These are phyloP conservation scores for Apotomis turbidana DNA, from an alignment of 2,888 invertebrate genomes.

Conservation along the genomic window DNA sequence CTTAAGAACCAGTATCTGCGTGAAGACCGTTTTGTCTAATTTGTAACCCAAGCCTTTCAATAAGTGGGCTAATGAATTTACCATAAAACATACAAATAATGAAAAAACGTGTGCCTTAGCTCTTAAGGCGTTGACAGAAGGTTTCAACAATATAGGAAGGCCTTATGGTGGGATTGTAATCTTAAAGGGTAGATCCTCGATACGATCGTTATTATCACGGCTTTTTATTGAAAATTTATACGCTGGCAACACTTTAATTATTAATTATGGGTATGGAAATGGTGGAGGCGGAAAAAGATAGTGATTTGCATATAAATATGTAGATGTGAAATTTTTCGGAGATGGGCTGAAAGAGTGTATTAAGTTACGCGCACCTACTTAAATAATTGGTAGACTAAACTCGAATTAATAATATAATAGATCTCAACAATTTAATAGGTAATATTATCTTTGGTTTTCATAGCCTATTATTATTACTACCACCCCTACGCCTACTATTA, in stretches of 20 bases:
- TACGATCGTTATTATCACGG: constrained; percentile 16
- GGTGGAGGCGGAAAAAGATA: neutral
- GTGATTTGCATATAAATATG: neutral
- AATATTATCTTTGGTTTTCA: too few species aligned
- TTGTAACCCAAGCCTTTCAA: neutral
- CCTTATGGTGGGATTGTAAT: constrained; percentile 4
- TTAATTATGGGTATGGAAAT: constrained; percentile 4
- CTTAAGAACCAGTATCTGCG: too few species aligned
- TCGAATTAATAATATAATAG: too few species aligned
- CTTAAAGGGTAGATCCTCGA: neutral
- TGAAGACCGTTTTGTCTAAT: neutral
- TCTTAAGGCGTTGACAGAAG: neutral
- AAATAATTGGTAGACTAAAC: neutral
- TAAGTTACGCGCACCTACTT: neutral
- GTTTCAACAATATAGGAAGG: neutral
- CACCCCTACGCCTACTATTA: too few species aligned
- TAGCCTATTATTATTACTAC: too few species aligned
- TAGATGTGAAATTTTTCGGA: neutral
- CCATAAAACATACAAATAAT: neutral
- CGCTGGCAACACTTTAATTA: constrained; percentile 19
- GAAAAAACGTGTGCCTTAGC: neutral
- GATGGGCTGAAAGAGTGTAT: neutral
- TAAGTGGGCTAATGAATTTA: neutral
- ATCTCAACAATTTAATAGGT: too few species aligned
- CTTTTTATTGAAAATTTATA: constrained; percentile 16